A percentile compares a stretch with the other conserved stretches of the same genome.
Evolutionary conservation across 2,113 vertebrate genomes (phyloP).

Genomic region (Cavia porcellus): DNA sequence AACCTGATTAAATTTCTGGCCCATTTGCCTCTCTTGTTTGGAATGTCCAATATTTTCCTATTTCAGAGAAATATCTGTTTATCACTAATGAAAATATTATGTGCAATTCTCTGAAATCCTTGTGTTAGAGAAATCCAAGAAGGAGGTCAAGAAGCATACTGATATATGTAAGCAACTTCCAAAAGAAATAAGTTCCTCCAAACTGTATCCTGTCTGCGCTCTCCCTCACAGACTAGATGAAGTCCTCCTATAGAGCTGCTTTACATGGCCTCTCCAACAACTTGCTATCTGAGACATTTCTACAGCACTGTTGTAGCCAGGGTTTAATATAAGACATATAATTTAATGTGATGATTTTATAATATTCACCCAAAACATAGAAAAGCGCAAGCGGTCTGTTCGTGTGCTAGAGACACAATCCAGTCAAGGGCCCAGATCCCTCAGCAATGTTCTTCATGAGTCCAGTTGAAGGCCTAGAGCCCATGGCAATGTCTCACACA

Average conservation of each 20-base stretch:
- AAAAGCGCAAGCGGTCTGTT: neutral
- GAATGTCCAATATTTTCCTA: neutral
- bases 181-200: slow-evolving; percentile 20
- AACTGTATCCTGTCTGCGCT: neutral
- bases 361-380: neutral
- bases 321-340: neutral
- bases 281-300: neutral
- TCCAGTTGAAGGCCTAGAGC: neutral
- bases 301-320: neutral
- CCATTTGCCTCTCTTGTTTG: neutral
- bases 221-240: neutral
- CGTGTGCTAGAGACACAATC: neutral
- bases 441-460: neutral
- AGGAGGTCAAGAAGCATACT: slow-evolving; percentile 3
- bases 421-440: neutral
- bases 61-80: slow-evolving; percentile 52
- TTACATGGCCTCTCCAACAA: neutral
- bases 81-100: slow-evolving; percentile 37
- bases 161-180: neutral
- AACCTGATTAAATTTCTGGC: neutral
- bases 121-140: slow-evolving; percentile 14
- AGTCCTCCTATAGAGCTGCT: neutral
- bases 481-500: neutral
- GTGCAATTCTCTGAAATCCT: slow-evolving; percentile 45
- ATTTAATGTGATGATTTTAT: neutral